These are phyloP conservation scores for Poliocrania exsul DNA, from an alignment of 2,797 vertebrate species.

Conservation along the genomic window DNA sequence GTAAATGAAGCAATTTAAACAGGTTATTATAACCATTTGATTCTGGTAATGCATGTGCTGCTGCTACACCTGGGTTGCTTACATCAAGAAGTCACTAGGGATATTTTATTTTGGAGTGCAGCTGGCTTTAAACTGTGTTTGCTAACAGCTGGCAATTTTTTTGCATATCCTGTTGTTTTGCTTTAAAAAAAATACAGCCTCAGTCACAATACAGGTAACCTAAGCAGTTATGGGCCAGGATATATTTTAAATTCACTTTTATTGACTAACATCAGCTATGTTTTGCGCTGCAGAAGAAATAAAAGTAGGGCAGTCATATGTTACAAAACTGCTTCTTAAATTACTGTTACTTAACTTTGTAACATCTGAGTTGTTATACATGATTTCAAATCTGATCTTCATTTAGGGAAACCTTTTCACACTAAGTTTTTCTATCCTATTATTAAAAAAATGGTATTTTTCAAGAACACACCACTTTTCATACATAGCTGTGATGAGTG, in stretches of 20 bases:
- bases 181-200: background rate
- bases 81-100: conserved; percentile 30
- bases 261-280: conserved; percentile 49
- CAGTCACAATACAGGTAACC: background rate
- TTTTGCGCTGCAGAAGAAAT: conserved; percentile 34
- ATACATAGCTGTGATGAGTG: background rate
- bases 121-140: conserved; percentile 37
- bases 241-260: conserved; percentile 44
- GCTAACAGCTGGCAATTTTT: conserved; percentile 38
- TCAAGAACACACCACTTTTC: background rate
- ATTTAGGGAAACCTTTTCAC: conserved; percentile 7
- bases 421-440: background rate
- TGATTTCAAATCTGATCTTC: background rate
- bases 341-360: conserved; percentile 23
- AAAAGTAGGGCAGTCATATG: conserved; percentile 39
- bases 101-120: conserved; percentile 54
- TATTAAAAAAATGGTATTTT: background rate
- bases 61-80: conserved; percentile 34
- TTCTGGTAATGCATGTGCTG: background rate
- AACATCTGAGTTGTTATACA: conserved; percentile 24
- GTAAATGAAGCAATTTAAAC: background rate
- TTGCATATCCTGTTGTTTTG: conserved; percentile 5
- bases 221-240: background rate
- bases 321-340: conserved; percentile 63
- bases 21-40: conserved; percentile 3